Evolutionary conservation across 2,888 invertebrate species (phyloP), one percentile per base, ranked within the genome.

Genomic region (Ochropacha duplaris): DNA sequence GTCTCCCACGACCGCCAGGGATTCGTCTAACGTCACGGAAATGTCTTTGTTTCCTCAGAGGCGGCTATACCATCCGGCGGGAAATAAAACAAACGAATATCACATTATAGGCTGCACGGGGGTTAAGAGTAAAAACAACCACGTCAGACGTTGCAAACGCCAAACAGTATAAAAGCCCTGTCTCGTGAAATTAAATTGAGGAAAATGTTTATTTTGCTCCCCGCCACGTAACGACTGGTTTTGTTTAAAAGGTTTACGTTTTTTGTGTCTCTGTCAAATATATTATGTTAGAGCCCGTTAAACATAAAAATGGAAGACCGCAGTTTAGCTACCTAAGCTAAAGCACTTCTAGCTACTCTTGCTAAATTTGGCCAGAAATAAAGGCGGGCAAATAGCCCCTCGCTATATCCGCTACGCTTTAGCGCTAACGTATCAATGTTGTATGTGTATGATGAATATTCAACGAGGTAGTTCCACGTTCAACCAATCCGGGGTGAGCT

Each of bases 21-120:
- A 73, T 69, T 77, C 73, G 76, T 66, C 69, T 76, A 71, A 74
- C 78, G 77, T 76, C 76, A 71, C 81, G 90, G 90, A 90, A 88
- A 90, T 88, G 83, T 84, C 86, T 88, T 89, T 90, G 90, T 89
- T 89, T 88, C 87, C 88, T 84, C 79, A 78, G 76, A 72, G 76
- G 77, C 72, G 76, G 74, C 44, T 44, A 8, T 73, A 72, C 71
- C 81, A 78, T 87, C 86, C 86, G 82, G 70, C 75, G 85, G 84
- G 84, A 87, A 87, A 89, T 86, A 83, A 85, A 87, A 84, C 83
- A 84, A 90, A 87, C 84, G 83, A 86, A 90, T 86, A 87, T 85
- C 84, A 79, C 83, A 83, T 85, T 79, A 84, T 78, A 77, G 68
- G 68, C 44, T 19, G 19, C 19, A 44, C 64, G 64, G 74, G 76